A percentile compares a stretch with the other conserved stretches of the same genome.
These are phyloP conservation scores for Dasyprocta punctata DNA, from an alignment of 2,113 vertebrate species.

Conservation along the genomic window DNA sequence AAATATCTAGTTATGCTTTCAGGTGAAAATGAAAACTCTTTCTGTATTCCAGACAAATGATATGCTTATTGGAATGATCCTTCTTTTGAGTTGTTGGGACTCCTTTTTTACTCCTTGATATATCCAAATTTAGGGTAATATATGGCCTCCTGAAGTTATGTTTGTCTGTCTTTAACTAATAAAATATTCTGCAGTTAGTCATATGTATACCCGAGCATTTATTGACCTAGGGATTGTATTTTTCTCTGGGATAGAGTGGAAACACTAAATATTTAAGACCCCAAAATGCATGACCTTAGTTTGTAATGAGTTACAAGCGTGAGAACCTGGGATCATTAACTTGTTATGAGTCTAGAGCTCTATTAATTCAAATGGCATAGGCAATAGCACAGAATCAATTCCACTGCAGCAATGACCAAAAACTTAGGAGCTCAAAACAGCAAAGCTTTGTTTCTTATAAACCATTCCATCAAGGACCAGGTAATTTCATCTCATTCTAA, in stretches of 20 bases:
- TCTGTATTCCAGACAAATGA: neutral
- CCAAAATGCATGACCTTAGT: neutral
- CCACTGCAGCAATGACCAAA: neutral
- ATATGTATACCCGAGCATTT: neutral
- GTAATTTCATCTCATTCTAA: neutral
- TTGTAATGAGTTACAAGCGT: neutral
- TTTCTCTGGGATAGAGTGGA: neutral
- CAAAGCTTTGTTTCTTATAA: neutral
- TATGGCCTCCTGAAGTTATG: neutral
- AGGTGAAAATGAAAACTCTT: neutral
- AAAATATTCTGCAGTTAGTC: neutral
- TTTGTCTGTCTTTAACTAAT: neutral
- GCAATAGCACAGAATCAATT: neutral
- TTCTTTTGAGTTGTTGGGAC: too few relatives aligned
- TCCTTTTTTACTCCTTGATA: neutral
- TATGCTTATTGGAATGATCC: neutral
- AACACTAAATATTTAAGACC: neutral
- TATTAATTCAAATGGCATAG: neutral
- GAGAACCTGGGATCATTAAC: neutral
- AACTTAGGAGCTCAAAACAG: neutral
- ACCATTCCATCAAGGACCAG: neutral
- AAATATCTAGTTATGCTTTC: neutral
- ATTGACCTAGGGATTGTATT: neutral
- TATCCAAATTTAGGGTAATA: too few relatives aligned
- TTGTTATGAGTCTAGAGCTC: neutral